These are phyloP conservation scores for Gortyna flavago DNA, from an alignment of 2,888 invertebrate genomes.

Conservation along the genomic window DNA sequence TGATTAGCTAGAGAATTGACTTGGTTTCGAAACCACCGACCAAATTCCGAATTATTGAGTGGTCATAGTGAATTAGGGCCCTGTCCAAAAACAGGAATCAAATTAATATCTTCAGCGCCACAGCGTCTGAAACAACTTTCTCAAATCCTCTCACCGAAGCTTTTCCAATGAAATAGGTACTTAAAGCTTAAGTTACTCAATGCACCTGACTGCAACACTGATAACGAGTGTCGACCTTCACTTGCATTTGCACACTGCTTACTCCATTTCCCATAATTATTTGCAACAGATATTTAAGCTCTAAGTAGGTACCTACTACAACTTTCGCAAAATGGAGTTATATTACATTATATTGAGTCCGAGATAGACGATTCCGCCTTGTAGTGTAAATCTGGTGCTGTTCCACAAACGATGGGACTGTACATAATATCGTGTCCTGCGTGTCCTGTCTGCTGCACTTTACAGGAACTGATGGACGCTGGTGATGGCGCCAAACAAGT, in stretches of 20 bases:
- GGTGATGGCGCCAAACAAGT: too few relatives aligned
- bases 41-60: too few relatives aligned
- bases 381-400: too few relatives aligned
- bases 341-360: not conserved
- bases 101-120: not conserved
- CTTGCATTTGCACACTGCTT: conserved; percentile 25
- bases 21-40: too few relatives aligned
- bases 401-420: too few relatives aligned
- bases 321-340: conserved; percentile 22
- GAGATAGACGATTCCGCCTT: too few relatives aligned
- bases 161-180: conserved; percentile 39
- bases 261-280: conserved; percentile 52
- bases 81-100: not conserved
- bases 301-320: not conserved
- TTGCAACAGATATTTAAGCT: conserved; percentile 6
- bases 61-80: too few relatives aligned
- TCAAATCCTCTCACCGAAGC: not conserved
- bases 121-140: conserved; percentile 25
- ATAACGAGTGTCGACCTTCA: conserved; percentile 46
- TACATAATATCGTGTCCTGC: too few relatives aligned
- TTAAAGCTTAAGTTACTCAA: conserved; percentile 36
- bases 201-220: conserved; percentile 35
- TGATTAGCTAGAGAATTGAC: too few relatives aligned
- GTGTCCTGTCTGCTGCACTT: too few relatives aligned
- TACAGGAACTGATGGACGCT: too few relatives aligned